Percentiles rank a stretch among this genome's conserved stretches.
Evolutionary conservation across 2,797 vertebrate genomes (phyloP).

Genomic region (Enteromius thamalakanensis): DNA sequence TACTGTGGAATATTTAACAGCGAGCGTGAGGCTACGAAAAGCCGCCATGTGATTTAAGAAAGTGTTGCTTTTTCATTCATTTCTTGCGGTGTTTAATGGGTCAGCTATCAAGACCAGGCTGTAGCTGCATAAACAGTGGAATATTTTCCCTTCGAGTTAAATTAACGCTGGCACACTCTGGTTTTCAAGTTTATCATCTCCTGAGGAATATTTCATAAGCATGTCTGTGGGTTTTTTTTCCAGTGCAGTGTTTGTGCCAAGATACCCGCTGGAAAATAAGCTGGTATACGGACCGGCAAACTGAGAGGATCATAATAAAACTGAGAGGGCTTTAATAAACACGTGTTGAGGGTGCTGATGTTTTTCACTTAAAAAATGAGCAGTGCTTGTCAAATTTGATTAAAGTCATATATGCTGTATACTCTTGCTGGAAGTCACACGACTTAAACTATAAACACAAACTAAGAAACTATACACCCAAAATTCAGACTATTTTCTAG

Average conservation of each 20-base stretch:
- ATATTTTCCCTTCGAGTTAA: constrained; percentile 32
- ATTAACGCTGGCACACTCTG: neutral
- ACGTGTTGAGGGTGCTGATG: constrained; percentile 4
- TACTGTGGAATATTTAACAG: constrained; percentile 21
- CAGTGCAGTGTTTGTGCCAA: constrained; percentile 12
- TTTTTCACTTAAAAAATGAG: constrained; percentile 9
- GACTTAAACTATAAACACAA: neutral
- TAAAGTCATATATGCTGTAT: neutral
- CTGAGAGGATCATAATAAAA: neutral
- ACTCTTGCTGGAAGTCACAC: neutral
- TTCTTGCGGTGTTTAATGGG: constrained; percentile 14
- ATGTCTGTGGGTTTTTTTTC: constrained; percentile 21
- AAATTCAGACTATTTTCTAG: neutral
- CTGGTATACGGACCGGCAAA: neutral
- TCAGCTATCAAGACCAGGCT: constrained; percentile 11
- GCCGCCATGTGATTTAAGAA: neutral
- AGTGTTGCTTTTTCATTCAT: constrained; percentile 2
- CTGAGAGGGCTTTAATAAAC: neutral
- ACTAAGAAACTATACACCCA: neutral
- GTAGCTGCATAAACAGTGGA: constrained; percentile 28
- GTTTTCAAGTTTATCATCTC: constrained; percentile 11
- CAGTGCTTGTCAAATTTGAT: neutral
- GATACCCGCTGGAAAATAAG: constrained; percentile 12
- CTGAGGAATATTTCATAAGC: constrained; percentile 22
- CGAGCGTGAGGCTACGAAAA: constrained; percentile 15